These are phyloP conservation scores for Drosophila melanica DNA, from an alignment of 1,140 invertebrate genomes.

Conservation along the genomic window DNA sequence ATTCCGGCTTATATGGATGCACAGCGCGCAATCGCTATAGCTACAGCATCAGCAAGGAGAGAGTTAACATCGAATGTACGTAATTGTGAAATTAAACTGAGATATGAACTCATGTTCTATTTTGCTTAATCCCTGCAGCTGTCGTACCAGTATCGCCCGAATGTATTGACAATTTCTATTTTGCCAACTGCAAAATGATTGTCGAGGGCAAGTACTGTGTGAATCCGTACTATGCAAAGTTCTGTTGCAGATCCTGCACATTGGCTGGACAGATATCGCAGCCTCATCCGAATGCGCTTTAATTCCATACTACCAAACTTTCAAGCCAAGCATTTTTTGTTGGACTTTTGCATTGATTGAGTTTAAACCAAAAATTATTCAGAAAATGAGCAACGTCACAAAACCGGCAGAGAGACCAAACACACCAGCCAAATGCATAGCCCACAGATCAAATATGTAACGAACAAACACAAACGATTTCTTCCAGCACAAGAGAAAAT, in stretches of 20 bases:
- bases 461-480: constrained; percentile 31
- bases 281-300: constrained; percentile 75
- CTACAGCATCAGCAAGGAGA: constrained; percentile 86
- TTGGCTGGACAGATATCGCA: constrained; percentile 88
- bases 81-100: not conserved
- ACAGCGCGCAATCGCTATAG: constrained; percentile 90
- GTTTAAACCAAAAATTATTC: constrained; percentile 52
- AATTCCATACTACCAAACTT: constrained; percentile 55
- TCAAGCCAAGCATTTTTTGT: constrained; percentile 53
- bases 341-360: constrained; percentile 61
- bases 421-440: constrained; percentile 40
- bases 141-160: constrained; percentile 88
- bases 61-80: constrained; percentile 89
- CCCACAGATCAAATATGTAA: constrained; percentile 59
- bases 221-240: constrained; percentile 95
- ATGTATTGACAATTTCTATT: constrained; percentile 94
- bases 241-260: constrained; percentile 96
- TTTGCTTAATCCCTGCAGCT: constrained; percentile 85
- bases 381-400: constrained; percentile 48
- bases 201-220: constrained; percentile 92
- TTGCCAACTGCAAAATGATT: constrained; percentile 94
- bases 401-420: constrained; percentile 64
- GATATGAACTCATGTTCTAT: not conserved
- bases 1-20: constrained; percentile 92
- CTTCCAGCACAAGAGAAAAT: constrained; percentile 72